These are phyloP conservation scores for Onychomys leucogaster DNA, from an alignment of 2,797 vertebrate genomes.

Conservation along the genomic window DNA sequence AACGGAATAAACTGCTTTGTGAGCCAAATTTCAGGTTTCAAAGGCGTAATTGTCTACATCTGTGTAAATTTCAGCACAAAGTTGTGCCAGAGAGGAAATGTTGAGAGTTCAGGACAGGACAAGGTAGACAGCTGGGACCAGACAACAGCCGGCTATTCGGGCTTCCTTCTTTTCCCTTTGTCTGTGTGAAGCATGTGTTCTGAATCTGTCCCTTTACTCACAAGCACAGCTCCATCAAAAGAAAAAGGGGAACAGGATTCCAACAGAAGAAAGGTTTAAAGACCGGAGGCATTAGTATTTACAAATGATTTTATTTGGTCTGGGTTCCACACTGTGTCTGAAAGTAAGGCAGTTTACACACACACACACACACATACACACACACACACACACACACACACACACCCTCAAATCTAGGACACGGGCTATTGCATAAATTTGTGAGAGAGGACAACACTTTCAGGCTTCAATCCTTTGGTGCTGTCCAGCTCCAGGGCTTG, in stretches of 20 bases:
- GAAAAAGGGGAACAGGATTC: background rate
- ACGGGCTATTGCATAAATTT: background rate
- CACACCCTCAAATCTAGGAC: background rate
- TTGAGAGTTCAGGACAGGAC: background rate
- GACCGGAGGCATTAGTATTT: background rate
- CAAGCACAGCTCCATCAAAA: background rate
- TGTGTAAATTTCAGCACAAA: slow-evolving; percentile 67
- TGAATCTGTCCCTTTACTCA: background rate
- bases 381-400: background rate
- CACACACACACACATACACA: background rate
- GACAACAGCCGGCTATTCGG: accelerated
- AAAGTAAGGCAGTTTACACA: background rate
- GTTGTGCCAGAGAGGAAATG: slow-evolving; percentile 32
- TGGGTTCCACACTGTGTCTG: background rate
- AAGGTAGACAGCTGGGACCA: background rate
- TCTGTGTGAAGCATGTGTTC: background rate
- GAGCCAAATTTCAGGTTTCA: slow-evolving; percentile 65
- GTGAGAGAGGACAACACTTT: background rate
- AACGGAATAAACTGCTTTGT: slow-evolving; percentile 49
- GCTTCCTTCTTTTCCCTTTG: background rate
- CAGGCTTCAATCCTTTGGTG: background rate
- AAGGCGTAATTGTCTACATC: slow-evolving; percentile 67
- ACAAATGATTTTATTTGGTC: background rate
- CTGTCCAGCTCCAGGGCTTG: background rate
- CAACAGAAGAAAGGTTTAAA: background rate